Evolutionary conservation across 2,113 vertebrate species (phyloP), one percentile per base, ranked within the genome.

Genomic region (Sinocyclocheilus anophthalmus): DNA sequence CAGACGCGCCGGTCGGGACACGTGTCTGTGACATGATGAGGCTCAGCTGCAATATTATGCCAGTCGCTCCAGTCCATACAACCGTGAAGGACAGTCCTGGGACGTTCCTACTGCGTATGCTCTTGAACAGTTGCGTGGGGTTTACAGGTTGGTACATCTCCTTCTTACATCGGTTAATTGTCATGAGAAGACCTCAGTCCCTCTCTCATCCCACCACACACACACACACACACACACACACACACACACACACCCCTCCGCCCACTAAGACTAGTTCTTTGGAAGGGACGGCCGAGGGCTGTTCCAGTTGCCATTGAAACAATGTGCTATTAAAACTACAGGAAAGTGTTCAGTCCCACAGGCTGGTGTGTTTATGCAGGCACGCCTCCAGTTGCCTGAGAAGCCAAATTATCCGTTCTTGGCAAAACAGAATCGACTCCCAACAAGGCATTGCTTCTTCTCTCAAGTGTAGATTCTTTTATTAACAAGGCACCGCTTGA

Each of bases 291-390:
- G 42, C 37, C 4, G 37, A 72, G 33, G 9, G 10, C 33, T 39
- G 69, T 72, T 72, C 18, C 69, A 22, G 8, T 72, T 39, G 69
- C 33, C 69, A 4, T 22, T 72, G 69, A 42, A 39, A 72, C 69
- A 39, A 42, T 72, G 33, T 42, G 69, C 69, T 42, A 72, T 72
- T 72, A 72, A 72, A 72, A 42, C 69, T 72, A 72, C 3, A 72
- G 69, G 69, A 72, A 72, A 72, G 33, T 22, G 69, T 72, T 72
- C 69, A 72, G 22, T 72, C n/a, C n/a, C n/a, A 22, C 20, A 20
- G 37, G 69, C 42, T 72, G 69, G 22, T 72, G 69, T 72, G 69
- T 72, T 72, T 72, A 72, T n/a, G n/a, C n/a, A n/a, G n/a, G n/a
- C n/a, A n/a, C n/a, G 33, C 20, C 67, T 70, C 33, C 8, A 37